Percentiles rank a stretch among this genome's conserved stretches.
Conservation (phyloP, 2,888 invertebrate genomes). For the Helleia helle region DNA sequence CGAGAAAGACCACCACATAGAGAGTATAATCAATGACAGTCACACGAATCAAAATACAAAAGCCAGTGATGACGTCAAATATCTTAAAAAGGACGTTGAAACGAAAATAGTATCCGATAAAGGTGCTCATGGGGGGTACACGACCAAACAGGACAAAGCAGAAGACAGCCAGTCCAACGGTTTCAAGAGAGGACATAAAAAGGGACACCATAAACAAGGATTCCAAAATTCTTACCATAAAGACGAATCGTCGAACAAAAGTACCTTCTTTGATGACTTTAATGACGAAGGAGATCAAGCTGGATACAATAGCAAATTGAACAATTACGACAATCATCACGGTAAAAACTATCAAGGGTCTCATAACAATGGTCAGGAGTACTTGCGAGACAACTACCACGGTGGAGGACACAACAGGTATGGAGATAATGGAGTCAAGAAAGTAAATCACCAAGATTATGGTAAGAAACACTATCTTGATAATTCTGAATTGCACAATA, state of each 20-base stretch:
- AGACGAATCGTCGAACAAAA: constrained; percentile 80
- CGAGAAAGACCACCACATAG: constrained; percentile 59
- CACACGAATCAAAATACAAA: constrained; percentile 60
- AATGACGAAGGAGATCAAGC: constrained; percentile 64
- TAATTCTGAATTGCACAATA: constrained; percentile 53
- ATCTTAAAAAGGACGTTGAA: constrained; percentile 60
- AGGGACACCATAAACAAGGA: constrained; percentile 80
- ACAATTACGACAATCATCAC: constrained; percentile 54
- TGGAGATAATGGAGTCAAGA: constrained; percentile 54
- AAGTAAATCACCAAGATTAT: constrained; percentile 51
- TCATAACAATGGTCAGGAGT: constrained; percentile 57
- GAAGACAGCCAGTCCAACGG: constrained; percentile 56
- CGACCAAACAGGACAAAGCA: constrained; percentile 52
- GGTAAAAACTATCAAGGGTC: constrained; percentile 55
- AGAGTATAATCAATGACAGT: constrained; percentile 50
- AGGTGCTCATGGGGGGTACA: constrained; percentile 58
- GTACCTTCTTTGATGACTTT: constrained; percentile 79
- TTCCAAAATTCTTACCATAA: constrained; percentile 81
- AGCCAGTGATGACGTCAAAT: constrained; percentile 61
- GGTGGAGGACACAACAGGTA: constrained; percentile 52
- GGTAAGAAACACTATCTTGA: constrained; percentile 63
- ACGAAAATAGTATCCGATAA: constrained; percentile 56
- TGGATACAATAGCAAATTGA: constrained; percentile 51
- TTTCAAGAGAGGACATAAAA: constrained; percentile 72
- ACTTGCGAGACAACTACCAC: constrained; percentile 48